Evolutionary conservation across 2,797 vertebrate genomes (phyloP), one percentile per base, ranked within the genome.

Genomic region (Oreonectes daqikongensis): DNA sequence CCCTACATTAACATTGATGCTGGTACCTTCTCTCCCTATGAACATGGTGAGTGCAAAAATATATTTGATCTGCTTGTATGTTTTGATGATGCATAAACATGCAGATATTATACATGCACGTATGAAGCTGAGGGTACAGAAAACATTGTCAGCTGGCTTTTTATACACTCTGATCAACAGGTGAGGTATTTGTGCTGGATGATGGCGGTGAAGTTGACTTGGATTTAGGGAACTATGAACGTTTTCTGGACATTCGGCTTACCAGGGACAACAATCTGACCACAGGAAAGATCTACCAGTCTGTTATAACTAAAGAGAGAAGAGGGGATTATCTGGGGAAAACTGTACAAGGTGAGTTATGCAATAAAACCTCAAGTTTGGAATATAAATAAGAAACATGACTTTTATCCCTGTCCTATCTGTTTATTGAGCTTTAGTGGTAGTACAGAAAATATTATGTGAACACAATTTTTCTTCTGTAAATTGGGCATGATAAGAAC

Each of bases 1-100:
- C 97, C 97, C 0, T 98, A 99, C 85, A 98, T 98, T 87, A 99
- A 99, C 86, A 99, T 99, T 28, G 97, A 99, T 1, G 97, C 97
- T 0, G 97, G 97, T 38, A 99, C 97, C 2, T 99, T 98, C 85
- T 98, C 97, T 0, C 97, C 97, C 0, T 99, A 99, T 3, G 97
- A 99, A 76, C 97, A 99, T 0, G 97, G 97, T 98, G 59, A 38
- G 59, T 38, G 17, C 57, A 32, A 20, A 38, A 35, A 28, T 9
- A 4, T 32, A n/a, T 15, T 10, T 28, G 15, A 32, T 5, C 30
- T 14, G n/a, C n/a, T n/a, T n/a, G n/a, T n/a, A n/a, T n/a, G 24
- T 8, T 26, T 12, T 35, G 35, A 10, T 35, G 32, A 35, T 35
- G n/a, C n/a, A n/a, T n/a, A n/a, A n/a, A n/a, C n/a, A 35, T 1